Evolutionary conservation across 2,888 invertebrate genomes (phyloP).

Genomic region (Fissipunctia ypsillon): DNA sequence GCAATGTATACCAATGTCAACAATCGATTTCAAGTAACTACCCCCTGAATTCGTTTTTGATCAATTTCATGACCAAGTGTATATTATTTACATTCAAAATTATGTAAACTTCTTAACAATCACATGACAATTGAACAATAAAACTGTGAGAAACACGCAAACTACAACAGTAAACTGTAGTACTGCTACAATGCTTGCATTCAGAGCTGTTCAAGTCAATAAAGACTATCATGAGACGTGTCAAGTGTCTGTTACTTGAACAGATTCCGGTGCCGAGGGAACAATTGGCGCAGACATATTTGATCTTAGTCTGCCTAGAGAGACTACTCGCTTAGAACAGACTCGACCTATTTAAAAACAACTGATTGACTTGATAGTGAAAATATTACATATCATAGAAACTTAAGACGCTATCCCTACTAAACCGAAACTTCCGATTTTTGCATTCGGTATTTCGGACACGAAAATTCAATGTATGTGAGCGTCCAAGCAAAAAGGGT

Average conservation of each 20-base stretch:
- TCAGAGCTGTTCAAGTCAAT: constrained; percentile 33
- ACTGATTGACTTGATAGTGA: too few relatives aligned
- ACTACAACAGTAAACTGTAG: constrained; percentile 24
- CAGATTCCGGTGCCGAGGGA: constrained; percentile 35
- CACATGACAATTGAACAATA: constrained; percentile 33
- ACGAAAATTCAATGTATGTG: background rate
- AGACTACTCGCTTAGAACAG: background rate
- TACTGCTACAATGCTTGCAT: constrained; percentile 23
- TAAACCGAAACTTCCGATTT: background rate
- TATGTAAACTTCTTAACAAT: constrained; percentile 29
- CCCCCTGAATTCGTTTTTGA: background rate
- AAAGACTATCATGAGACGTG: constrained; percentile 31
- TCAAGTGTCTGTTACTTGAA: constrained; percentile 51
- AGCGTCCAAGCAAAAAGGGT: too few relatives aligned
- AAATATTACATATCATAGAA: background rate
- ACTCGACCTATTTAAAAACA: background rate
- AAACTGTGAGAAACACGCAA: constrained; percentile 23
- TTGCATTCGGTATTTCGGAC: too few relatives aligned
- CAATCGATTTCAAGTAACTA: constrained; percentile 2
- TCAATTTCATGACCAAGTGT: constrained; percentile 10
- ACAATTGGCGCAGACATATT: constrained; percentile 32
- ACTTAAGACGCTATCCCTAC: background rate
- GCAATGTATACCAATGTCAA: background rate
- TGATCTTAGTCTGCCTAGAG: constrained; percentile 19
- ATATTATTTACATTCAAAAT: constrained; percentile 14